phyloP scores from a whole-genome alignment of 1,140 invertebrate species.

The Drosophila tani region DNA sequence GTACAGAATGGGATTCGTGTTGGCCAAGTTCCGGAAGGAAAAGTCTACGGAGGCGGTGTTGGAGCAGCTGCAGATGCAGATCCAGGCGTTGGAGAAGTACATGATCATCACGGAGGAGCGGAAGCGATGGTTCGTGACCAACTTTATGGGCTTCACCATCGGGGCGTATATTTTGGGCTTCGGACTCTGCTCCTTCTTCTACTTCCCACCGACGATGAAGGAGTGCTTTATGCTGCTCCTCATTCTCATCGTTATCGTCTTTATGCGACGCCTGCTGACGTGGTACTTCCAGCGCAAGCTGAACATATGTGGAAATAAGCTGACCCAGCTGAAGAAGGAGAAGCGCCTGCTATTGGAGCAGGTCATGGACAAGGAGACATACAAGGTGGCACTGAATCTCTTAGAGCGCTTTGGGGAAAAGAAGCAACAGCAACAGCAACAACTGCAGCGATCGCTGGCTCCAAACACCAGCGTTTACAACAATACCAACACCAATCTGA shows the following conservation, averaged over 20 bases:
- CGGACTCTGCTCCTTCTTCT: slow-evolving; percentile 92
- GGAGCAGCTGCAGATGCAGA: slow-evolving; percentile 92
- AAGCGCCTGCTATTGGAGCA: slow-evolving; percentile 97
- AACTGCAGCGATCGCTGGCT: slow-evolving; percentile 80
- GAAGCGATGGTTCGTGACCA: slow-evolving; percentile 92
- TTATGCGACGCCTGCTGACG: slow-evolving; percentile 91
- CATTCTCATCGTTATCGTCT: slow-evolving; percentile 91
- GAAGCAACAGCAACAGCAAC: slow-evolving; percentile 27
- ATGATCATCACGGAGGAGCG: slow-evolving; percentile 91
- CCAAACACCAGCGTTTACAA: slow-evolving; percentile 80
- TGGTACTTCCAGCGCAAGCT: slow-evolving; percentile 96
- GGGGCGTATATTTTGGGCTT: slow-evolving; percentile 91
- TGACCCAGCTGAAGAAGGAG: slow-evolving; percentile 90
- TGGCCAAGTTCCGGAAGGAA: slow-evolving; percentile 86
- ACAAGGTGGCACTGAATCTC: slow-evolving; percentile 88
- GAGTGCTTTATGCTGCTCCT: slow-evolving; percentile 90
- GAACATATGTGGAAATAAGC: slow-evolving; percentile 91
- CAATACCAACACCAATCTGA: slow-evolving; percentile 80
- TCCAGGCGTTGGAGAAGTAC: slow-evolving; percentile 92
- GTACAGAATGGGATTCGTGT: slow-evolving; percentile 39
- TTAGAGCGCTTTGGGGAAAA: slow-evolving; percentile 79
- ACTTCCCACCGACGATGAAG: slow-evolving; percentile 89
- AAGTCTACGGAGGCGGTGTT: slow-evolving; percentile 92
- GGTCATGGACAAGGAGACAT: slow-evolving; percentile 99
- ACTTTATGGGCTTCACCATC: slow-evolving; percentile 92